phyloP scores from a whole-genome alignment of 2,797 vertebrate species.

The Platalea minor region DNA sequence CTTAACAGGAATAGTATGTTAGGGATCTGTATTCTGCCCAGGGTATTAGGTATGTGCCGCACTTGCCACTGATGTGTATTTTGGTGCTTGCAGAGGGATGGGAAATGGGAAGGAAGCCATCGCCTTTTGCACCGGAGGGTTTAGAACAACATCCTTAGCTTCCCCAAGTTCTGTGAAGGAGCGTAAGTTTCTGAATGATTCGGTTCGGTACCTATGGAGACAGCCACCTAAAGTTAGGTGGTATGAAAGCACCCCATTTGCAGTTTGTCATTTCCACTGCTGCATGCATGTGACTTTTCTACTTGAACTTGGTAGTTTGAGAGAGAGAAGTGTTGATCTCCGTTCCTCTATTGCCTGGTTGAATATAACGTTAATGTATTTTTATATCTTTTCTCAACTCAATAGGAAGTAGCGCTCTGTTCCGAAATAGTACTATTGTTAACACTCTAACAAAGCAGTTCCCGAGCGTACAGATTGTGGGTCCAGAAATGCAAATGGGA shows the following conservation, averaged over 20 bases:
- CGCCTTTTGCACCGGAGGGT: neutral
- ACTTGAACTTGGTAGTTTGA: neutral
- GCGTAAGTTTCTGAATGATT: neutral
- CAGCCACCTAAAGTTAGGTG: neutral
- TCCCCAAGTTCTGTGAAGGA: neutral
- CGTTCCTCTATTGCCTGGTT: neutral
- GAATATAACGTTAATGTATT: neutral
- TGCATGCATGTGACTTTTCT: accelerated
- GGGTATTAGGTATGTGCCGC: neutral
- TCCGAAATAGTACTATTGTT: neutral
- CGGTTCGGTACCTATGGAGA: neutral
- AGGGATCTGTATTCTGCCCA: neutral
- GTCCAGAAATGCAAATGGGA: neutral
- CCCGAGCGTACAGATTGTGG: neutral
- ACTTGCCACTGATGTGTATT: neutral
- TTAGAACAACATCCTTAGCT: neutral
- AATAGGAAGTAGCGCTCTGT: neutral
- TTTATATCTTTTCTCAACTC: neutral
- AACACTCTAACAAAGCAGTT: neutral
- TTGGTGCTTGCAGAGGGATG: neutral
- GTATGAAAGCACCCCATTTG: neutral
- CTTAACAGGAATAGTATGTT: accelerated
- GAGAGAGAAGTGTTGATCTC: neutral
- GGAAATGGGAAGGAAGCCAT: neutral
- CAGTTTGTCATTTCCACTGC: neutral